Evolutionary conservation across 2,113 vertebrate species (phyloP).

Genomic region (Engystomops pustulosus): DNA sequence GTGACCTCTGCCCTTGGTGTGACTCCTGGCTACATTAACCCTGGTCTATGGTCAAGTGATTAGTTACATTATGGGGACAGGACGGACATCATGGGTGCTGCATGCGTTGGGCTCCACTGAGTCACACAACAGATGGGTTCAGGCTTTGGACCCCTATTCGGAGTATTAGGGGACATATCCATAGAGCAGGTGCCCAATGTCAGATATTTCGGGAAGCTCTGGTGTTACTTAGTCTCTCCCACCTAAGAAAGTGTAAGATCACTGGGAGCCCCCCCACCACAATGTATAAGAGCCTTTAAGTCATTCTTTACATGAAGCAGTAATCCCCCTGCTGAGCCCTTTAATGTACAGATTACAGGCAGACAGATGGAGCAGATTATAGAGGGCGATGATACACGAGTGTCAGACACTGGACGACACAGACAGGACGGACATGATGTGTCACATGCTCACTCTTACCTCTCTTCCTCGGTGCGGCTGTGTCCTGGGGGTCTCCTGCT

Average conservation of each 20-base stretch:
- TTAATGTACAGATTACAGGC: conserved; percentile 31
- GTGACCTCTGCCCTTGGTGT: no score
- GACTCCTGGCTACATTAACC: no score
- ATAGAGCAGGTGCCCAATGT: no score
- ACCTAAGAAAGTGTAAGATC: not conserved
- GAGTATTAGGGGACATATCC: no score
- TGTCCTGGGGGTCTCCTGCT: conserved; percentile 34
- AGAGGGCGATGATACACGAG: conserved; percentile 47
- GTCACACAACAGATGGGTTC: no score
- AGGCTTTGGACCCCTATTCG: no score
- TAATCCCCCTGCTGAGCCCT: conserved; percentile 33
- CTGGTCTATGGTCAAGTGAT: no score
- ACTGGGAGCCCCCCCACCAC: not conserved
- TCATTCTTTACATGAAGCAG: not conserved
- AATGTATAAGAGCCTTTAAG: not conserved
- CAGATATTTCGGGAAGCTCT: no score
- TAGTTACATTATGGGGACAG: no score
- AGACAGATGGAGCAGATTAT: conserved; percentile 56
- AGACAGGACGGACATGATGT: not conserved
- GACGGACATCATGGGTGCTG: no score
- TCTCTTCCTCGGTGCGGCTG: conserved; percentile 29
- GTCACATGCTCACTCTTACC: not conserved
- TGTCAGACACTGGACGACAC: not conserved
- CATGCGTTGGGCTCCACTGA: no score
- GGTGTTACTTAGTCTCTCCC: no score